phyloP scores from a whole-genome alignment of 2,113 vertebrate genomes.

The Hypanus sabinus region DNA sequence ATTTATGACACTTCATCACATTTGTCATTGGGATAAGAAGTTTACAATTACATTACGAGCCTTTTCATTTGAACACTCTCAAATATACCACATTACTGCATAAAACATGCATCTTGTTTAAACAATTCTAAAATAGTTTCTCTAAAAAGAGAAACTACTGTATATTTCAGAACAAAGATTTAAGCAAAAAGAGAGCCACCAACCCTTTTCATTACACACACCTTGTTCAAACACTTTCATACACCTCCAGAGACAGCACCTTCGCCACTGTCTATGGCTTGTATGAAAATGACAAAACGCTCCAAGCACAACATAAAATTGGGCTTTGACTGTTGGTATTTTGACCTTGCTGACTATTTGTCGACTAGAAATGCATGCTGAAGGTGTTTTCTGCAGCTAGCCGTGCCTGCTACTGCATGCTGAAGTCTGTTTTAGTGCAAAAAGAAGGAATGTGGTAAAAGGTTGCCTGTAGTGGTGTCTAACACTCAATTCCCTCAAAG shows the following conservation, averaged over 20 bases:
- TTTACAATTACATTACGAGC: constrained; percentile 24
- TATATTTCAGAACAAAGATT: constrained; percentile 26
- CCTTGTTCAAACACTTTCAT: constrained; percentile 34
- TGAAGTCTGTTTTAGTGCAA: constrained; percentile 49
- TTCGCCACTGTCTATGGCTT: background rate
- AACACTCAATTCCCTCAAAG: constrained; percentile 22
- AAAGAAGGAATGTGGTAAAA: constrained; percentile 48
- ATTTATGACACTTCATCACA: constrained; percentile 24
- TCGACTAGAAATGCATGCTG: background rate
- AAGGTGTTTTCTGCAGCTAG: background rate
- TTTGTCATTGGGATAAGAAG: constrained; percentile 21
- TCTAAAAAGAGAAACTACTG: constrained; percentile 2
- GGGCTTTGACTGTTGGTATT: constrained; percentile 32
- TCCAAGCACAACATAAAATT: background rate
- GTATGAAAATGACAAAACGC: constrained; percentile 2
- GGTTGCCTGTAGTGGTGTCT: constrained; percentile 42
- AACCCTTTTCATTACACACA: background rate
- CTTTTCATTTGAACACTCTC: constrained; percentile 21
- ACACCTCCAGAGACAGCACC: background rate
- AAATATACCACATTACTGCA: background rate
- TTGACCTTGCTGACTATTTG: constrained; percentile 27
- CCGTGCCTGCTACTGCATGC: background rate
- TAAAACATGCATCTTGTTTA: background rate
- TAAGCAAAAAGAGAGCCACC: background rate
- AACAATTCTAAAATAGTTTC: constrained; percentile 5